Conservation (phyloP, 2,113 vertebrate genomes). For the Astatotilapia flaviijosephi region DNA sequence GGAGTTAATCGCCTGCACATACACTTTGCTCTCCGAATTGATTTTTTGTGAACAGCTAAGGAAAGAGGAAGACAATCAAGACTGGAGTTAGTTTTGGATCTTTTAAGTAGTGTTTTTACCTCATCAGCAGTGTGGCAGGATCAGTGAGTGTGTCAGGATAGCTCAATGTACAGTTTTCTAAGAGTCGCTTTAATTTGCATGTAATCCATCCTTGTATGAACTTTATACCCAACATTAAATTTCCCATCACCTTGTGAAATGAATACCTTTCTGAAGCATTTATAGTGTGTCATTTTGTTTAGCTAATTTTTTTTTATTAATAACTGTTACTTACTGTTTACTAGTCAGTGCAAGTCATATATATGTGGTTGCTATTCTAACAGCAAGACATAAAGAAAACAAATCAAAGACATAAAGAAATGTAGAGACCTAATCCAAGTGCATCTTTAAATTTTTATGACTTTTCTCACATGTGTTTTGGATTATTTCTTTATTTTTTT, state of each 20-base stretch:
- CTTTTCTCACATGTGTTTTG: background rate
- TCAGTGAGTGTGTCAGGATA: background rate
- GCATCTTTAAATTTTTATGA: background rate
- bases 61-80: conserved; percentile 12
- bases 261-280: background rate
- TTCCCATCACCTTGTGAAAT: background rate
- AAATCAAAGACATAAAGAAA: background rate
- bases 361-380: background rate
- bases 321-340: background rate
- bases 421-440: background rate
- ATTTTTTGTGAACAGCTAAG: conserved; percentile 42
- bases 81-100: background rate
- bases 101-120: background rate
- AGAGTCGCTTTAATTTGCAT: background rate
- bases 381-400: background rate
- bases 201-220: background rate
- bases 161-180: background rate
- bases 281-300: background rate
- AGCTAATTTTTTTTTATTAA: fast-evolving
- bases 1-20: conserved; percentile 61
- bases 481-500: background rate
- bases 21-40: conserved; percentile 44
- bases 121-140: background rate
- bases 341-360: background rate
- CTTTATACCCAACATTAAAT: background rate